These are phyloP conservation scores for Hapalemur alaotrensis DNA, from an alignment of 2,797 vertebrate genomes.

Conservation along the genomic window DNA sequence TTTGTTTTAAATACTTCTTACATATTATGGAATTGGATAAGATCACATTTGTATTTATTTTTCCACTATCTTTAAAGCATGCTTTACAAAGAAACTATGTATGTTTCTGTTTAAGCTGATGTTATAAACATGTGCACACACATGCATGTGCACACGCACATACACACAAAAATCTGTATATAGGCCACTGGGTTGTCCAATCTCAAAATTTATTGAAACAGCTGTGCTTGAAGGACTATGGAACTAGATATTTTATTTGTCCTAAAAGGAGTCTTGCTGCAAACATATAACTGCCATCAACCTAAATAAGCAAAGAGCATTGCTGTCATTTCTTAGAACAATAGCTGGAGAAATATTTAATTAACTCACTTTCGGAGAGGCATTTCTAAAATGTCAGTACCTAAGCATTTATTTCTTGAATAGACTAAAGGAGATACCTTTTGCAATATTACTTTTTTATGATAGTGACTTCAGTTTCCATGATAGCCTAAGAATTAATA, in stretches of 20 bases:
- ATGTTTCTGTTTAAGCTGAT: background rate
- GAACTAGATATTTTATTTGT: background rate
- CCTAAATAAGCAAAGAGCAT: background rate
- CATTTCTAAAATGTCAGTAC: background rate
- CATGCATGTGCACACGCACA: background rate
- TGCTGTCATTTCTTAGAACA: fast-evolving
- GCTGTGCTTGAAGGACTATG: background rate
- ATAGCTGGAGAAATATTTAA: background rate
- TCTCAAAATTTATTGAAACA: background rate
- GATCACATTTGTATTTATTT: background rate
- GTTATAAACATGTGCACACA: background rate
- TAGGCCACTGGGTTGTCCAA: background rate
- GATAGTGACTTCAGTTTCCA: background rate
- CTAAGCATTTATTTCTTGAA: background rate
- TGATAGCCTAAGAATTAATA: background rate
- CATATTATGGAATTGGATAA: background rate
- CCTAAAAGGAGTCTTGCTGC: background rate
- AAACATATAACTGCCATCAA: background rate
- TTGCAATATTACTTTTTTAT: fast-evolving
- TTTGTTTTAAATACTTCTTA: background rate
- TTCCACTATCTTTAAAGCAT: background rate
- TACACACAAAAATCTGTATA: background rate
- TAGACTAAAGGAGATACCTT: background rate
- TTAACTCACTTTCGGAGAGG: background rate
- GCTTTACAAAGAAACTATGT: background rate